phyloP scores from a whole-genome alignment of 2,888 invertebrate genomes.

The Nezara viridula region DNA sequence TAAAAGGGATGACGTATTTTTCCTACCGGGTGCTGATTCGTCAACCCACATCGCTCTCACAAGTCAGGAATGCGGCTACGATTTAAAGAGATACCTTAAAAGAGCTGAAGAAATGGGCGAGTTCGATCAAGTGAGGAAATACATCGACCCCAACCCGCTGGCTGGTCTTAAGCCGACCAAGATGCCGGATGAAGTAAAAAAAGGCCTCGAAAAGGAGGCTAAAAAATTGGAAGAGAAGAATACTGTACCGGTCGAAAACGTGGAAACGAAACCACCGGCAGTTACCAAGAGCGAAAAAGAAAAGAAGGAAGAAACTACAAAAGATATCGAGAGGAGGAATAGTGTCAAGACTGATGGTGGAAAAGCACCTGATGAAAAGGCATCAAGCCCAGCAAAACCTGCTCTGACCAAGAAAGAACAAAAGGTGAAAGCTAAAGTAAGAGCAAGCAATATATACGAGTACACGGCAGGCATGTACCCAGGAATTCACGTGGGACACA shows the following conservation, averaged over 20 bases:
- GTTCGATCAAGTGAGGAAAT: neutral
- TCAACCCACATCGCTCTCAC: constrained; percentile 10
- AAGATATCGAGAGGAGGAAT: neutral
- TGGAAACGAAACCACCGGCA: neutral
- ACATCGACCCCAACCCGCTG: constrained; percentile 28
- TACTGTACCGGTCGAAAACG: neutral
- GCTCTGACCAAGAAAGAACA: constrained; percentile 54
- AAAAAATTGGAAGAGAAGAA: constrained; percentile 52
- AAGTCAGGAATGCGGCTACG: neutral
- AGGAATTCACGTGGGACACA: constrained; percentile 63
- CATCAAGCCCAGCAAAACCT: constrained; percentile 27
- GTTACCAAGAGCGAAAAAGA: neutral
- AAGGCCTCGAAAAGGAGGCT: constrained; percentile 51
- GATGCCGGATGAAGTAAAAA: neutral
- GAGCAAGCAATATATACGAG: constrained; percentile 59
- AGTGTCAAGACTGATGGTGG: constrained; percentile 1
- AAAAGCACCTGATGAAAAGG: neutral
- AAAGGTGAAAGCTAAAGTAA: constrained; percentile 50
- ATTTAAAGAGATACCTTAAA: constrained; percentile 34
- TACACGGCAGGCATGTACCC: constrained; percentile 65
- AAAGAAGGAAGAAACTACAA: neutral
- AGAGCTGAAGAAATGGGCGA: constrained; percentile 10
- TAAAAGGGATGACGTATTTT: constrained; percentile 28
- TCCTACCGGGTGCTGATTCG: neutral
- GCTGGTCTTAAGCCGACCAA: constrained; percentile 38